A percentile compares a stretch with the other conserved stretches of the same genome.
Conservation (phyloP, 2,888 invertebrate genomes). For the Tiliacea citrago region DNA sequence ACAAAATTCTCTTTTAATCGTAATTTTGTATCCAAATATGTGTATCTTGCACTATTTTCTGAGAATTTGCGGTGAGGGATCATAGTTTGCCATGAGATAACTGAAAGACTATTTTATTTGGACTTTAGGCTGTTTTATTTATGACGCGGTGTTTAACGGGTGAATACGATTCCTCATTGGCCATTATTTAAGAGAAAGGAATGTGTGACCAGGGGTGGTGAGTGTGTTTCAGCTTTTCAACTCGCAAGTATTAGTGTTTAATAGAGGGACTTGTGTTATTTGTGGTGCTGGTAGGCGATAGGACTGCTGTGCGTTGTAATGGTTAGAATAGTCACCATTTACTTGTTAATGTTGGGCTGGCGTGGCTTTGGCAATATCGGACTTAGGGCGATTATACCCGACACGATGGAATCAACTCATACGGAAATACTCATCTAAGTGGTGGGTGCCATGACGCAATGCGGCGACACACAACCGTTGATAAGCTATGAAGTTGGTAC, state of each 20-base stretch:
- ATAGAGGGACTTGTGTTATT: slow-evolving; percentile 19
- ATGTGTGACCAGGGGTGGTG: slow-evolving; percentile 9
- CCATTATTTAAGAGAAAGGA: slow-evolving; percentile 25
- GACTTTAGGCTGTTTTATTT: background rate
- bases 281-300: slow-evolving; percentile 58
- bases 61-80: background rate
- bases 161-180: slow-evolving; percentile 18
- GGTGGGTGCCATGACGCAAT: background rate
- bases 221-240: slow-evolving; percentile 33
- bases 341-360: slow-evolving; percentile 30
- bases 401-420: slow-evolving; percentile 6
- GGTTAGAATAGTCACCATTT: slow-evolving; percentile 17
- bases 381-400: slow-evolving; percentile 23
- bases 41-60: background rate
- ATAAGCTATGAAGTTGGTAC: background rate
- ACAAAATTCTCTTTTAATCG: background rate
- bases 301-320: slow-evolving; percentile 16
- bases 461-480: no score
- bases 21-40: no score
- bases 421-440: background rate
- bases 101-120: background rate
- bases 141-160: slow-evolving; percentile 5
- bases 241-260: slow-evolving; percentile 21
- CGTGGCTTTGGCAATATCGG: slow-evolving; percentile 43
- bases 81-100: background rate